These are phyloP conservation scores for Augochlorella aurata DNA, from an alignment of 2,888 invertebrate species.

Conservation along the genomic window DNA sequence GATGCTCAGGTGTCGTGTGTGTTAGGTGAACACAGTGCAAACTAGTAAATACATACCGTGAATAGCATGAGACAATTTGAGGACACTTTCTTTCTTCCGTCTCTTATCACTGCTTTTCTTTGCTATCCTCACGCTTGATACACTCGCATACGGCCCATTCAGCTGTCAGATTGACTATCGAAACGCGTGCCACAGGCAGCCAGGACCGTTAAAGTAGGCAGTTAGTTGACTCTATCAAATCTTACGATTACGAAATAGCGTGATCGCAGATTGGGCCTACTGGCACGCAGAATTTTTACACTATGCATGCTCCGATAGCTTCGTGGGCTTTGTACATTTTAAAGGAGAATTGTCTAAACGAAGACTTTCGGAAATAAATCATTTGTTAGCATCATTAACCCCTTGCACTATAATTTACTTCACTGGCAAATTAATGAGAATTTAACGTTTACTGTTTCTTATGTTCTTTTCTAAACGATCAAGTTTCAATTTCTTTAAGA, in stretches of 20 bases:
- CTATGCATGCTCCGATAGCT: slow-evolving; percentile 33
- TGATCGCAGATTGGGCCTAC: slow-evolving; percentile 14
- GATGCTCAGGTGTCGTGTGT: too few relatives aligned
- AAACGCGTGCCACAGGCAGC: slow-evolving; percentile 5
- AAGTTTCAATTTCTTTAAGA: too few relatives aligned
- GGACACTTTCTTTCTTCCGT: slow-evolving; percentile 3
- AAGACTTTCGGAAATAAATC: too few relatives aligned
- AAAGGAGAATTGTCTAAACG: background rate
- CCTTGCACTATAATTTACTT: too few relatives aligned
- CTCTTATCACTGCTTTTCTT: background rate
- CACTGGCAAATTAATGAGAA: too few relatives aligned
- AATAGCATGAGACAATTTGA: background rate
- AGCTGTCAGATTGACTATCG: background rate
- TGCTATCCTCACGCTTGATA: slow-evolving; percentile 10
- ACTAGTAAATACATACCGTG: background rate
- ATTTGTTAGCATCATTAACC: too few relatives aligned
- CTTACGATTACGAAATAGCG: slow-evolving; percentile 29
- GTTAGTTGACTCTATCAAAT: slow-evolving; percentile 21
- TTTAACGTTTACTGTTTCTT: too few relatives aligned
- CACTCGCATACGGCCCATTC: slow-evolving; percentile 17
- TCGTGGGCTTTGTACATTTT: background rate
- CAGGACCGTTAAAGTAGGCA: slow-evolving; percentile 8
- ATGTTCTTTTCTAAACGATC: too few relatives aligned
- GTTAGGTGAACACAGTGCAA: background rate
- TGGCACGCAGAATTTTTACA: slow-evolving; percentile 40